Percentiles rank a stretch among this genome's conserved stretches.
Conservation (phyloP, 1,140 invertebrate species). For the Coboldia fuscipes region DNA sequence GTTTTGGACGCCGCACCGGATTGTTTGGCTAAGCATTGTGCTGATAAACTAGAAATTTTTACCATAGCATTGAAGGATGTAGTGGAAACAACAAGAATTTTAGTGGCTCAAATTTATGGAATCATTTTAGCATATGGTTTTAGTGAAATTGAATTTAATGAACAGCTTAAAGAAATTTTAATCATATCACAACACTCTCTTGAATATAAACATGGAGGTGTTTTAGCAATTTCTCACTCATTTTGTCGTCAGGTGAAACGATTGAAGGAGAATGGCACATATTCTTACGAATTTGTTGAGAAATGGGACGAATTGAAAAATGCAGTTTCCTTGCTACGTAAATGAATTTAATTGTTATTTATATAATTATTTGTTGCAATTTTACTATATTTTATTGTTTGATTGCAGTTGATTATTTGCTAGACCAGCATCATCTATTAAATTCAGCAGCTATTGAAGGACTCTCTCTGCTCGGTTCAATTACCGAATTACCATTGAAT, state of each 20-base stretch:
- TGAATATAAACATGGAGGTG: slow-evolving; percentile 18
- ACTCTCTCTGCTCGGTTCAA: slow-evolving; percentile 18
- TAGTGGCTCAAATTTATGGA: slow-evolving; percentile 16
- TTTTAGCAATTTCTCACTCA: slow-evolving; percentile 15
- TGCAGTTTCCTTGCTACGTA: slow-evolving; percentile 13
- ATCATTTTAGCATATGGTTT: slow-evolving; percentile 16
- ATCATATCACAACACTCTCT: slow-evolving; percentile 12
- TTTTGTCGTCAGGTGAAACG: slow-evolving; percentile 13
- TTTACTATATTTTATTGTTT: background rate
- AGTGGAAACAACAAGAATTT: slow-evolving; percentile 14
- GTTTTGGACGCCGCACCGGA: slow-evolving; percentile 17
- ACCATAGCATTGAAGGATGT: slow-evolving; percentile 17
- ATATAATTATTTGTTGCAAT: background rate
- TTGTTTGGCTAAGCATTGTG: slow-evolving; percentile 11
- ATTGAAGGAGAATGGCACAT: slow-evolving; percentile 3
- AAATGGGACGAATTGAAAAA: slow-evolving; percentile 14
- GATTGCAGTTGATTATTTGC: slow-evolving; percentile 5
- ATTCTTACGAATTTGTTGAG: slow-evolving; percentile 7
- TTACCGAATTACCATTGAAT: slow-evolving; percentile 15
- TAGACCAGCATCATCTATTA: slow-evolving; percentile 15
- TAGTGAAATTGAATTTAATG: slow-evolving; percentile 13
- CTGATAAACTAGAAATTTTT: slow-evolving; percentile 14
- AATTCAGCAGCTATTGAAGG: slow-evolving; percentile 19
- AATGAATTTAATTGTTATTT: background rate
- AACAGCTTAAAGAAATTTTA: slow-evolving; percentile 13